Percentiles rank a stretch among this genome's conserved stretches.
Conservation (phyloP, 2,888 invertebrate genomes). For the Dioctria linearis region DNA sequence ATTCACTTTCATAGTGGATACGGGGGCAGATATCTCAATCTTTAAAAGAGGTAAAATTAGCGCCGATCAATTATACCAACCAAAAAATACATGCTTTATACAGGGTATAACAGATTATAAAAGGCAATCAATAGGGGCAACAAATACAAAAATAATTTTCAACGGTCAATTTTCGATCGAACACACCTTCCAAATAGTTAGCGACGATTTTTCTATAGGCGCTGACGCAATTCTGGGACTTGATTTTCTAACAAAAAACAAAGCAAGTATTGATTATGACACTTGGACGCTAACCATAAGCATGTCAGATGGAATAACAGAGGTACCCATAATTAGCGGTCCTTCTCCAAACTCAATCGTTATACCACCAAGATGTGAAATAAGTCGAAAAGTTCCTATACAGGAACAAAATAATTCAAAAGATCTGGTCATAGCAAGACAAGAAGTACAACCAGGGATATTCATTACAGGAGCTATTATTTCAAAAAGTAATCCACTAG, state of each 20-base stretch:
- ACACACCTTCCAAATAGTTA: conserved; percentile 38
- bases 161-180: background rate
- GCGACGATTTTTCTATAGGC: conserved; percentile 19
- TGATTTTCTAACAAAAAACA: conserved; percentile 26
- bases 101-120: conserved; percentile 21
- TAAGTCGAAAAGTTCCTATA: background rate
- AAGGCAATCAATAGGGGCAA: conserved; percentile 13
- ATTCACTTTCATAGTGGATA: too few relatives aligned
- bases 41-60: too few relatives aligned
- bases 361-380: conserved; percentile 38
- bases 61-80: background rate
- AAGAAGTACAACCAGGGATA: background rate
- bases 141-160: conserved; percentile 9
- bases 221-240: conserved; percentile 39
- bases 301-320: background rate
- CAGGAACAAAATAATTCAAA: background rate
- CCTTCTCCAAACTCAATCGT: conserved; percentile 8
- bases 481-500: background rate
- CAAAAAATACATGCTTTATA: conserved; percentile 26
- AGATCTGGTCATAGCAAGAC: background rate
- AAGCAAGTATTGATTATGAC: conserved; percentile 25
- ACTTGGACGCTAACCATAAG: conserved; percentile 31
- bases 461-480: background rate
- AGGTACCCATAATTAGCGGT: conserved; percentile 3
- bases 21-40: too few relatives aligned